Conservation (phyloP, 2,797 vertebrate genomes). For the Sciurus vulgaris region DNA sequence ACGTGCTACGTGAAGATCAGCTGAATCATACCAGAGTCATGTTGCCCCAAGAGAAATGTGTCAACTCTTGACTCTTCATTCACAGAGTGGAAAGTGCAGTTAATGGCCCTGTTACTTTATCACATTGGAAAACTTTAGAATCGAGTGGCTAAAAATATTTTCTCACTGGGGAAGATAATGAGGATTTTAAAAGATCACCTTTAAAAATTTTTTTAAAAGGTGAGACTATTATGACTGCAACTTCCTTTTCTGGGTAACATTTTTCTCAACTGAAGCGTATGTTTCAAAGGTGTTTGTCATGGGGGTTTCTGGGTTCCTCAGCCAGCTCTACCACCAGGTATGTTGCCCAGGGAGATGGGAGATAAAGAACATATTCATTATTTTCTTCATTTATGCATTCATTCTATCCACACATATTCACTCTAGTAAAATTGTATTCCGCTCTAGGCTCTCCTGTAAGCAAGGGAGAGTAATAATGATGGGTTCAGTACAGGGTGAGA, state of each 20-base stretch:
- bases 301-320: not conserved
- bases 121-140: constrained; percentile 32
- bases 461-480: not conserved
- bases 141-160: constrained; percentile 60
- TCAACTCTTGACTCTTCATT: constrained; percentile 6
- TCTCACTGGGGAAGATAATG: not conserved
- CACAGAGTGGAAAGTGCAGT: constrained; percentile 26
- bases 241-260: not conserved
- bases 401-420: not conserved
- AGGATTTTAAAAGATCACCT: not conserved
- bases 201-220: constrained; percentile 21
- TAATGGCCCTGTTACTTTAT: not conserved
- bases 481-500: not conserved
- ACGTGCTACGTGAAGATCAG: not conserved
- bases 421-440: not conserved
- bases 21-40: not conserved
- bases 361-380: not conserved
- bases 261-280: not conserved
- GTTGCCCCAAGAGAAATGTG: not conserved
- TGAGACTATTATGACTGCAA: not conserved
- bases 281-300: not conserved
- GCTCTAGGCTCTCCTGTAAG: not conserved
- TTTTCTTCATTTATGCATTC: not conserved
- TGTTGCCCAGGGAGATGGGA: not conserved
- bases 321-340: not conserved